phyloP scores from a whole-genome alignment of 2,888 invertebrate genomes.

The Tachina lurida region DNA sequence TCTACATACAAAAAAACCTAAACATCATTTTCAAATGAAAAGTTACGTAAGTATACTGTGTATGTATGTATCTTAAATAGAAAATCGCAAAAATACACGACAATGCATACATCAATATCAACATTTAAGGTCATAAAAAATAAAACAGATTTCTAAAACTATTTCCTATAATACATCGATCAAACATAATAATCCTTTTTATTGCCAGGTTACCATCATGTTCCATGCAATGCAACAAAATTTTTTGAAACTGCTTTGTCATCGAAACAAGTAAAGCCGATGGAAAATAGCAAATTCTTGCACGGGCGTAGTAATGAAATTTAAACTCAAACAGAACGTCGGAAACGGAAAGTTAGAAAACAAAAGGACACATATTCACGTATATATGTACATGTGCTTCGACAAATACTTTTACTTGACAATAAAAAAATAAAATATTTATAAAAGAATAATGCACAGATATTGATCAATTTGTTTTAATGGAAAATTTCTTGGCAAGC shows the following conservation, averaged over 20 bases:
- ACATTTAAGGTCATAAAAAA: constrained; percentile 54
- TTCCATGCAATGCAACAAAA: constrained; percentile 42
- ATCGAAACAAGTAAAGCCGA: constrained; percentile 23
- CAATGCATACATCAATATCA: background rate
- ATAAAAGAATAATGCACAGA: background rate
- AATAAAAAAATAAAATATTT: background rate
- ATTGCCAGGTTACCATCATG: constrained; percentile 57
- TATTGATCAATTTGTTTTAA: constrained; percentile 31
- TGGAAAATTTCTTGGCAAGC: constrained; percentile 35
- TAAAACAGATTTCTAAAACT: constrained; percentile 15
- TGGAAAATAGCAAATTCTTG: constrained; percentile 19
- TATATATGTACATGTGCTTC: background rate
- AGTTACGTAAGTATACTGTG: no score
- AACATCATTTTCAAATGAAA: no score
- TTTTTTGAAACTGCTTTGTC: constrained; percentile 26
- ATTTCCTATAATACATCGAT: constrained; percentile 62
- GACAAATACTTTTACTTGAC: constrained; percentile 24
- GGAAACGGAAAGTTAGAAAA: constrained; percentile 53
- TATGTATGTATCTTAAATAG: no score
- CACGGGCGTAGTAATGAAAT: constrained; percentile 28
- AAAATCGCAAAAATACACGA: background rate
- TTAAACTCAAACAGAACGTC: constrained; percentile 31
- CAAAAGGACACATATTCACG: background rate
- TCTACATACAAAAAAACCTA: no score
- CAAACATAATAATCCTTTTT: constrained; percentile 60